A percentile compares a stretch with the other conserved stretches of the same genome.
Evolutionary conservation across 2,113 vertebrate genomes (phyloP).

Genomic region (Halcyon malimbica): DNA sequence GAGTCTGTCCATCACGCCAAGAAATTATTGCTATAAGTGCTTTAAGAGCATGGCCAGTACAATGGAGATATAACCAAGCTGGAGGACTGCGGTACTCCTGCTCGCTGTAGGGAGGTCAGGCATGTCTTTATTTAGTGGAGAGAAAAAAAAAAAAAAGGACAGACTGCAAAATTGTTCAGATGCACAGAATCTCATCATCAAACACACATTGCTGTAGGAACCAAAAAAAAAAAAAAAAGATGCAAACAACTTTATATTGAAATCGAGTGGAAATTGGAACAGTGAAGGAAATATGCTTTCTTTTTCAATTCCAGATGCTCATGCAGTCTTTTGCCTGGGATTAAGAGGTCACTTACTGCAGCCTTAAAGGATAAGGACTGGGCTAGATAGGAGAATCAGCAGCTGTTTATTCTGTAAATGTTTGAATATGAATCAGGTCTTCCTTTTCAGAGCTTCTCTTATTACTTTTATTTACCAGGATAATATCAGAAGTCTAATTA

Average conservation of each 20-base stretch:
- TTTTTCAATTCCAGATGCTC: slow-evolving; percentile 63
- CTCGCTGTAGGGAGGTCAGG: not conserved
- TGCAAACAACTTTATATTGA: slow-evolving; percentile 20
- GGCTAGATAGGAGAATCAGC: slow-evolving; percentile 52
- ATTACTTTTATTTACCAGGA: slow-evolving; percentile 68
- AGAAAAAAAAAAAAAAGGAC: too few relatives aligned
- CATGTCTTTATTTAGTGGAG: not conserved
- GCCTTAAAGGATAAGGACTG: slow-evolving; percentile 53
- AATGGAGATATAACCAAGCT: slow-evolving; percentile 7
- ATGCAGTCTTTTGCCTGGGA: slow-evolving; percentile 32
- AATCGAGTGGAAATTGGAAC: slow-evolving; percentile 60
- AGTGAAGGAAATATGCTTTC: slow-evolving; percentile 33
- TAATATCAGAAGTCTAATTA: slow-evolving; percentile 65
- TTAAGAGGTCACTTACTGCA: slow-evolving; percentile 64
- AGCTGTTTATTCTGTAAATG: slow-evolving; percentile 72
- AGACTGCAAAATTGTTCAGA: not conserved
- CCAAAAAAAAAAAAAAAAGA: not conserved
- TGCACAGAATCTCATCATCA: slow-evolving; percentile 35
- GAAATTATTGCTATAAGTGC: slow-evolving; percentile 67
- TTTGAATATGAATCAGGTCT: slow-evolving; percentile 63
- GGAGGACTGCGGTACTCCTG: not conserved
- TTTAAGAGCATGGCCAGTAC: slow-evolving; percentile 46
- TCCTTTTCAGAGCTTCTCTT: slow-evolving; percentile 30
- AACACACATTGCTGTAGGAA: not conserved
- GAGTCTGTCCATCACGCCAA: slow-evolving; percentile 72